Percentiles rank a stretch among this genome's conserved stretches.
Evolutionary conservation across 2,113 vertebrate genomes (phyloP).

Genomic region (Corythornis cristatus): DNA sequence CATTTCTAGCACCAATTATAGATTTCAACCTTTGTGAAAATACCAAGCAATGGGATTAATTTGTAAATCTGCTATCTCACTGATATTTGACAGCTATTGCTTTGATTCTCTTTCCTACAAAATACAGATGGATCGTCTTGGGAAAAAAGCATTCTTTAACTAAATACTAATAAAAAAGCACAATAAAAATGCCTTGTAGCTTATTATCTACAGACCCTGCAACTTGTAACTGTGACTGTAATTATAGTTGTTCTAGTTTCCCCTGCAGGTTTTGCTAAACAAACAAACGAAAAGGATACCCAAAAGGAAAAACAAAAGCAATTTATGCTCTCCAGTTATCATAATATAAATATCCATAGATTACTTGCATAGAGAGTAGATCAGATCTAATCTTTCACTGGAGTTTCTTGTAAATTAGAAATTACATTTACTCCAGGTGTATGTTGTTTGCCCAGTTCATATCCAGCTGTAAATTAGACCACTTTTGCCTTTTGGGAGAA

Average conservation of each 20-base stretch:
- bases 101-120: conserved; percentile 59
- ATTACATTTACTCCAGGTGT: conserved; percentile 76
- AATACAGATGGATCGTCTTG: conserved; percentile 62
- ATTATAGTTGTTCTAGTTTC: conserved; percentile 57
- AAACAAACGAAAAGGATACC: conserved; percentile 75
- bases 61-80: conserved; percentile 72
- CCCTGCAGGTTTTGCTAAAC: conserved; percentile 68
- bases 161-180: conserved; percentile 64
- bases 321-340: conserved; percentile 72
- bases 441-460: conserved; percentile 63
- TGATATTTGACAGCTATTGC: conserved; percentile 68
- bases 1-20: conserved; percentile 69
- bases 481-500: conserved; percentile 74
- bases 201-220: conserved; percentile 66
- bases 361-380: conserved; percentile 68
- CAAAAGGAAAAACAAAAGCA: conserved; percentile 78
- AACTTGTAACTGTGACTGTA: conserved; percentile 59
- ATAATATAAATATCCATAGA: conserved; percentile 69
- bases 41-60: conserved; percentile 77
- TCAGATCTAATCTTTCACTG: conserved; percentile 74
- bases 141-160: conserved; percentile 59
- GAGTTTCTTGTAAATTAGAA: conserved; percentile 72
- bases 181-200: conserved; percentile 65
- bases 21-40: conserved; percentile 66
- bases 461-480: conserved; percentile 73